phyloP scores from a whole-genome alignment of 2,888 invertebrate genomes.

The Parnassius mnemosyne region DNA sequence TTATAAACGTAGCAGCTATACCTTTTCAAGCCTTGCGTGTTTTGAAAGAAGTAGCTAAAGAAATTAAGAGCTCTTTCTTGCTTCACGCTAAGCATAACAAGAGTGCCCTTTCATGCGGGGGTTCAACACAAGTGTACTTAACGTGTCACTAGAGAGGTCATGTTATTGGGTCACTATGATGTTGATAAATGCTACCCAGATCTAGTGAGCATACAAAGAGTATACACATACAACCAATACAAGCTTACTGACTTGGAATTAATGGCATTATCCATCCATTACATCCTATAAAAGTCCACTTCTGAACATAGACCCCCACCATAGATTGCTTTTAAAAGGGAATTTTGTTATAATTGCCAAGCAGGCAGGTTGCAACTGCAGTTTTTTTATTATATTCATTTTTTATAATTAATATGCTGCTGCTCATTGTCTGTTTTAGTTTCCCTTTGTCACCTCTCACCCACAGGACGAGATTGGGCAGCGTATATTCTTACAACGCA shows the following conservation, averaged over 20 bases:
- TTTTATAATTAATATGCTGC: too few species aligned
- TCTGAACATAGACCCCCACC: neutral
- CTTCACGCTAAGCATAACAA: neutral
- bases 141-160: neutral
- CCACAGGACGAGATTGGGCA: too few species aligned
- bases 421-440: too few species aligned
- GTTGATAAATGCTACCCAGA: neutral
- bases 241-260: too few species aligned
- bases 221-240: neutral
- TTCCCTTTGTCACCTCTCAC: too few species aligned
- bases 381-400: neutral
- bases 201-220: neutral
- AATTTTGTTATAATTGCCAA: neutral
- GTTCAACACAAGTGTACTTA: neutral
- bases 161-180: conserved; percentile 3
- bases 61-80: neutral
- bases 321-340: neutral
- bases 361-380: neutral
- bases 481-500: too few species aligned
- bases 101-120: conserved; percentile 2
- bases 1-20: neutral
- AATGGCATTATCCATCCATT: too few species aligned
- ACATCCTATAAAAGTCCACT: neutral
- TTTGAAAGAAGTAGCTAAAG: neutral
- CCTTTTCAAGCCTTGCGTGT: neutral